Evolutionary conservation across 2,113 vertebrate species (phyloP).

Genomic region (Aix galericulata): DNA sequence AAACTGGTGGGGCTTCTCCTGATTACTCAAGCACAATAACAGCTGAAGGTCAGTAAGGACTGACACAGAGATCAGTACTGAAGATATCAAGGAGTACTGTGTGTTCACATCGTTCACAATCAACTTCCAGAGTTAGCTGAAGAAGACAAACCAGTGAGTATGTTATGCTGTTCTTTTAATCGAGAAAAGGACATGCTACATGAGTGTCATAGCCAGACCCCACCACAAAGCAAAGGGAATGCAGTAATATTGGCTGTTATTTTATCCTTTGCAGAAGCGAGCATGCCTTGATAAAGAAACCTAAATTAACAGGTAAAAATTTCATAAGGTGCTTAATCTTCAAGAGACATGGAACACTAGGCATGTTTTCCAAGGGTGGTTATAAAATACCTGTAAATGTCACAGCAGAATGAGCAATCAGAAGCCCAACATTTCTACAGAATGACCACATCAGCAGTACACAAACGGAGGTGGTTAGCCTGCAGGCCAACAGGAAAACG

Average conservation of each 20-base stretch:
- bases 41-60: background rate
- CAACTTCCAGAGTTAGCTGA: background rate
- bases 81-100: background rate
- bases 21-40: background rate
- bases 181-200: background rate
- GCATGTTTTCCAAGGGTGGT: background rate
- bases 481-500: background rate
- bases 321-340: background rate
- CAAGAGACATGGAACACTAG: background rate
- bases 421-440: background rate
- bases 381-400: background rate
- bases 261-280: background rate
- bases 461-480: background rate
- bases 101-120: background rate
- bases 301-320: background rate
- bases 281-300: background rate
- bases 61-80: background rate
- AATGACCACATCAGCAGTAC: background rate
- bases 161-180: background rate
- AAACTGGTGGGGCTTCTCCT: background rate
- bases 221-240: background rate
- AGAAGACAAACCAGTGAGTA: background rate
- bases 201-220: background rate
- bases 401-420: background rate
- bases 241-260: background rate